Base-by-base conservation (phyloP, 2,113 vertebrate species). In the Ceyx cyanopectus region DNA sequence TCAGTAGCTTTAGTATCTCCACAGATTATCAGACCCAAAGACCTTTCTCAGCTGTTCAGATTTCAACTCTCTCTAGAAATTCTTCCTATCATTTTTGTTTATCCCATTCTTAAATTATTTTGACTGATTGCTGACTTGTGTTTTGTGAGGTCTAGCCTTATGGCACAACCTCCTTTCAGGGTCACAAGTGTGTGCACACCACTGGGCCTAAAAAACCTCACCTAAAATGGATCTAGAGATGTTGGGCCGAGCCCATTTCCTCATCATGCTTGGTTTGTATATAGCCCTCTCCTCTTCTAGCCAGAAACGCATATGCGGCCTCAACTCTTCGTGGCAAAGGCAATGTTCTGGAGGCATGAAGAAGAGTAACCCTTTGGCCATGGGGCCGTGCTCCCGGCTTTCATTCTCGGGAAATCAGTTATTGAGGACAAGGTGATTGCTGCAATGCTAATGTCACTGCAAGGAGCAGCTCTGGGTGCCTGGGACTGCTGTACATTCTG, bases 341-440 rank as follows among this genome's bases (percentile, higher is more conserved):
- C 4, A 1, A 5, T 41, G 77, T 76, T 54, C 74, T 79, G 34
- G 50, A 60, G 78, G 78, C 77, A 61, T 14, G 30, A 15, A 27
- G 60, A 77, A 43, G 62, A 81, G 73, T 16, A 57, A n/a, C 45
- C 74, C 66, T 40, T 13, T 45, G 58, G 83, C 61, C 48, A 27
- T 1, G 7, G 19, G 14, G 83, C 73, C 29, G 15, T 61, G 30
- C 73, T 93, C 34, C 27, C 0, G 0, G 53, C 41, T 68, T 41
- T 81, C 27, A 63, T 46, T 3, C 75, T 82, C 32, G 29, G 63
- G 69, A 73, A 62, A 15, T 74, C 62, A 43, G 19, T 73, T 66
- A 12, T 0, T 24, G 78, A 51, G 74, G 50, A 54, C 62, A 79
- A 29, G 5, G 1, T 5, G 16, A 76, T 63, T 0, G 0, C 45